Evolutionary conservation across 1,140 invertebrate genomes (phyloP).

Genomic region (Calephelis virginiensis): DNA sequence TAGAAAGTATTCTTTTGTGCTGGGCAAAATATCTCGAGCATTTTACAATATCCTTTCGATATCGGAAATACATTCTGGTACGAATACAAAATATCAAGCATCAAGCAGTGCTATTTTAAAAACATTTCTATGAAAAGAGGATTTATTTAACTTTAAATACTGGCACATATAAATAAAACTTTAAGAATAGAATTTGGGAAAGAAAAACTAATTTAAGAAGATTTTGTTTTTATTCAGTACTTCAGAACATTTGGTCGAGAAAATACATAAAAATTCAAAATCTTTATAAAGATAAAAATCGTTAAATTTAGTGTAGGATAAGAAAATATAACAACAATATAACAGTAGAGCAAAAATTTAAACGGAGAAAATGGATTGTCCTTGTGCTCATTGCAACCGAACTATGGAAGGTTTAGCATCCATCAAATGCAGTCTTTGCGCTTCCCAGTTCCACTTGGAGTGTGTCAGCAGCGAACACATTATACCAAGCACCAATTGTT

Average conservation of each 20-base stretch:
- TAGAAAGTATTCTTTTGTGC: neutral
- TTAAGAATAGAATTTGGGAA: neutral
- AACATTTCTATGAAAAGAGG: neutral
- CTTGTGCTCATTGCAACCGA: slow-evolving; percentile 43
- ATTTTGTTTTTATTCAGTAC: neutral
- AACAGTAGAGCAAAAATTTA: no score
- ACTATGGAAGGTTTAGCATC: slow-evolving; percentile 52
- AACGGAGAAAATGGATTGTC: slow-evolving; percentile 41
- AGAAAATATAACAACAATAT: neutral
- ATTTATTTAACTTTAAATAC: neutral
- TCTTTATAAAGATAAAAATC: neutral
- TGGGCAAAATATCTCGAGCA: neutral
- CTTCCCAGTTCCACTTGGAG: slow-evolving; percentile 55
- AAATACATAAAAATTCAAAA: slow-evolving; percentile 13
- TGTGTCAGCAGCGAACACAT: slow-evolving; percentile 52
- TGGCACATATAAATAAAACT: slow-evolving; percentile 1
- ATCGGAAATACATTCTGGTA: neutral
- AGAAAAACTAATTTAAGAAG: neutral
- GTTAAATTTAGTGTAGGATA: neutral
- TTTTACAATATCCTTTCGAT: slow-evolving; percentile 7
- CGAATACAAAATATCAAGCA: neutral
- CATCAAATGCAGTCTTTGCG: slow-evolving; percentile 56
- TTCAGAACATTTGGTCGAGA: slow-evolving; percentile 2
- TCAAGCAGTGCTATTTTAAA: neutral
- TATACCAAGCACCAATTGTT: slow-evolving; percentile 44